phyloP scores from a whole-genome alignment of 92 coral and sea anemone species.

The Nematostella vectensis region DNA sequence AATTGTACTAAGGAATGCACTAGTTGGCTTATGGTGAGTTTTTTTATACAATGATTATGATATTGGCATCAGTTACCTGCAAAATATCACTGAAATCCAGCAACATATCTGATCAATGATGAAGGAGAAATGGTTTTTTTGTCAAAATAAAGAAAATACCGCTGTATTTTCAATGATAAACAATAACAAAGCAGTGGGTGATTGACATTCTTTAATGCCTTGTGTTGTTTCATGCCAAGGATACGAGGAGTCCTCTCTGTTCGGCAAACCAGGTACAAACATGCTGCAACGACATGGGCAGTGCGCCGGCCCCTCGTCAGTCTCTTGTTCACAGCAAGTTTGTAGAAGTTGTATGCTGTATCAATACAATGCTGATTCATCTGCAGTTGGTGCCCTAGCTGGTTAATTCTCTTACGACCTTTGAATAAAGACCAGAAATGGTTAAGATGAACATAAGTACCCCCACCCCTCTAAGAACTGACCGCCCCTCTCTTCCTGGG shows the following conservation, averaged over 20 bases:
- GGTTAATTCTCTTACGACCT: slow-evolving; percentile 80
- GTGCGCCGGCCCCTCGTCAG: slow-evolving; percentile 92
- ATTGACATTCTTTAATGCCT: no score
- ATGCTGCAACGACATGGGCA: slow-evolving; percentile 91
- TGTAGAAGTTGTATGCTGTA: slow-evolving; percentile 92
- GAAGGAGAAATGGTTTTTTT: no score
- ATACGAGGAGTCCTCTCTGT: slow-evolving; percentile 98
- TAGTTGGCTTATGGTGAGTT: no score
- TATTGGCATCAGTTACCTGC: no score
- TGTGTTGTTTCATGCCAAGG: slow-evolving; percentile 35
- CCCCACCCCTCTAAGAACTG: no score
- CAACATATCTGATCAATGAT: slow-evolving; percentile 74
- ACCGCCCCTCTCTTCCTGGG: no score
- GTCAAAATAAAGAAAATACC: no score
- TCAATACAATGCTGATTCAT: slow-evolving; percentile 97
- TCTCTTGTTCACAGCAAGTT: slow-evolving; percentile 92
- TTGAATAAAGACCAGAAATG: not conserved
- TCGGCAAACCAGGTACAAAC: slow-evolving; percentile 94
- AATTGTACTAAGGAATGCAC: no score
- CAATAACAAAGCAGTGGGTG: no score
- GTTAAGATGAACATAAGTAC: not conserved
- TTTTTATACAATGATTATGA: no score
- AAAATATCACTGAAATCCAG: slow-evolving; percentile 95
- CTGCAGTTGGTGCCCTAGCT: slow-evolving; percentile 83
- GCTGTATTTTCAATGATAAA: no score